Percentiles rank a stretch among this genome's conserved stretches.
Evolutionary conservation across 2,797 vertebrate genomes (phyloP).

Genomic region (Scarus forsteni): DNA sequence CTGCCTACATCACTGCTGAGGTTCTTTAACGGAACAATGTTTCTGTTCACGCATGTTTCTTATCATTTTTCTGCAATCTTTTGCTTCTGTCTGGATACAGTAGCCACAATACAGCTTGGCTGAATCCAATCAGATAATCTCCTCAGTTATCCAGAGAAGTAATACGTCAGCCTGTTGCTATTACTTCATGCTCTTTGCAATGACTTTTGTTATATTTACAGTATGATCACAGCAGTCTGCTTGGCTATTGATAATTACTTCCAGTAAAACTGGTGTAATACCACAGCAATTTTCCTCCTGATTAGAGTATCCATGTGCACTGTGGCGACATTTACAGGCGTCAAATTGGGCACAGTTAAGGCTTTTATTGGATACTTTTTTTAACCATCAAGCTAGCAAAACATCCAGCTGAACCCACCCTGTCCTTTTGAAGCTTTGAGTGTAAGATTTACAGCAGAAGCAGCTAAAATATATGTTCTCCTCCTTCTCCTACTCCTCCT

Average conservation of each 20-base stretch:
- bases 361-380: conserved; percentile 69
- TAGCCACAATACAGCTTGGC: conserved; percentile 60
- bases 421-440: conserved; percentile 50
- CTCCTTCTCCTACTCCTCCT: conserved; percentile 19
- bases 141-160: conserved; percentile 23
- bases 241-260: conserved; percentile 69
- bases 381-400: conserved; percentile 50
- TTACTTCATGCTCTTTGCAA: conserved; percentile 30
- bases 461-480: conserved; percentile 41
- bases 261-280: conserved; percentile 64
- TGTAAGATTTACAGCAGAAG: conserved; percentile 63
- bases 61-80: conserved; percentile 46
- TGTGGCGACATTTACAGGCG: conserved; percentile 67
- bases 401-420: conserved; percentile 48
- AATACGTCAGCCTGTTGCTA: conserved; percentile 34
- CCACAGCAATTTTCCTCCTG: conserved; percentile 69
- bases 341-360: conserved; percentile 70
- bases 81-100: conserved; percentile 46
- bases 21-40: conserved; percentile 37
- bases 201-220: conserved; percentile 52
- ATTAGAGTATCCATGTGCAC: conserved; percentile 73
- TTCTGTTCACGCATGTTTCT: conserved; percentile 42
- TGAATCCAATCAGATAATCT: conserved; percentile 52
- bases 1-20: background rate
- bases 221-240: conserved; percentile 53